Base-by-base conservation (phyloP, 2,888 invertebrate species). In the Tinea trinotella region DNA sequence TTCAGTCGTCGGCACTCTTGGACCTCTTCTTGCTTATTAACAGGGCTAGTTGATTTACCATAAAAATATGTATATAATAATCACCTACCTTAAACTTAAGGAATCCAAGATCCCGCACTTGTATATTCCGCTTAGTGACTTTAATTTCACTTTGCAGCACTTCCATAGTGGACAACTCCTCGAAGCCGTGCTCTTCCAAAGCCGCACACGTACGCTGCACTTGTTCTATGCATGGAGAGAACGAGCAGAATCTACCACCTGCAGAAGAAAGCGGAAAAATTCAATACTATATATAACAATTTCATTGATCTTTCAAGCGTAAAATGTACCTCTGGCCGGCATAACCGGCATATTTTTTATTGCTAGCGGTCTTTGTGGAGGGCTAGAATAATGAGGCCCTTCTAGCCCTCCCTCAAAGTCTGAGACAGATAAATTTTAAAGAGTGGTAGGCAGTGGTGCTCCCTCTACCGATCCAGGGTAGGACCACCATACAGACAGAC, bases 191-290 rank as follows among this genome's bases (percentile, higher is more conserved):
- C 34, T 90, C 85, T 54, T 89, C 81, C 22, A 99, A 85, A 18
- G 88, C 88, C 35, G 88, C 74, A 70, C 94, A 96, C 6, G 95
- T 96, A 58, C 92, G 90, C 78, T 98, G 98, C 0, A 98, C 98
- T 89, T 99, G 99, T 79, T 99, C 99, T 61, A 99, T 98, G 78
- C 99, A 99, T 0, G 99, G 99, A 0, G 99, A 99, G 83, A 99
- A 99, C 0, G 97, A 97, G 74, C 98, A 98, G 60, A 99, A 90
- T 62, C 98, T 89, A 2, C 99, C 98, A 63, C 98, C 98, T 91
- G 84, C 57, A 53, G 55, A 54, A 55, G 58, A 49, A 6, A 36
- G 46, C 30, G 30, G 5, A 10, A 12, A 10, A 40, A 10, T 9
- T 12, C 12, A n/a, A 40, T 5, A 40, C 12, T 40, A 13, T 10